Conservation (phyloP, 2,797 vertebrate species). For the Anolis apletophallus region DNA sequence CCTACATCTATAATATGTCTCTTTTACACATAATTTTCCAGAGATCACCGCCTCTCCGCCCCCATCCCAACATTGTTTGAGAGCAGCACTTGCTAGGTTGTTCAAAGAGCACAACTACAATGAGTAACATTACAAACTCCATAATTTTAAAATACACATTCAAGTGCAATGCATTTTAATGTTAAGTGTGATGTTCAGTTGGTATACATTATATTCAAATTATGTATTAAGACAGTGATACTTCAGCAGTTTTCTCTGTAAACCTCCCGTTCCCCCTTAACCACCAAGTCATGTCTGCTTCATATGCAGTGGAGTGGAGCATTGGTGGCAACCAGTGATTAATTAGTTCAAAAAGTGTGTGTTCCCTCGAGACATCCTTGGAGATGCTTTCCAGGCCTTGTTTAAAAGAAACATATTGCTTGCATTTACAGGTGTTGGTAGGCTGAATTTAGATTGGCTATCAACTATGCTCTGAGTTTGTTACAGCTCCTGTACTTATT, state of each 20-base stretch:
- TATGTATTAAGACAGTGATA: conserved; percentile 51
- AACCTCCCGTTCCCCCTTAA: conserved; percentile 26
- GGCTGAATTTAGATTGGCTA: conserved; percentile 69
- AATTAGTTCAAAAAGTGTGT: conserved; percentile 78
- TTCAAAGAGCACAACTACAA: conserved; percentile 46
- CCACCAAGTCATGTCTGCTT: conserved; percentile 66
- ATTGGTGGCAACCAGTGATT: conserved; percentile 74
- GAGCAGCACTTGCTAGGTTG: conserved; percentile 4
- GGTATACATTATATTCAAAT: conserved; percentile 53
- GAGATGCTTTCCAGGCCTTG: conserved; percentile 67
- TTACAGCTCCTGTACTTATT: conserved; percentile 55
- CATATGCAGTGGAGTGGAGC: conserved; percentile 65
- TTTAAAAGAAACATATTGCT: conserved; percentile 72
- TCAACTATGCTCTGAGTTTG: conserved; percentile 53
- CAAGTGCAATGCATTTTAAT: conserved; percentile 30
- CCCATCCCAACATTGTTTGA: neutral
- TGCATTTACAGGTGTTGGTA: conserved; percentile 72
- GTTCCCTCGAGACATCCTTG: conserved; percentile 67
- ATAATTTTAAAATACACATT: conserved; percentile 15
- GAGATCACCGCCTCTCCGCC: neutral
- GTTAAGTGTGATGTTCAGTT: conserved; percentile 45
- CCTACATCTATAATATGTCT: neutral
- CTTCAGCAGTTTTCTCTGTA: conserved; percentile 58
- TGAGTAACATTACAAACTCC: conserved; percentile 23
- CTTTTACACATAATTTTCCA: conserved; percentile 1